Evolutionary conservation across 2,797 vertebrate species (phyloP).

Genomic region (Prunella strophiata): DNA sequence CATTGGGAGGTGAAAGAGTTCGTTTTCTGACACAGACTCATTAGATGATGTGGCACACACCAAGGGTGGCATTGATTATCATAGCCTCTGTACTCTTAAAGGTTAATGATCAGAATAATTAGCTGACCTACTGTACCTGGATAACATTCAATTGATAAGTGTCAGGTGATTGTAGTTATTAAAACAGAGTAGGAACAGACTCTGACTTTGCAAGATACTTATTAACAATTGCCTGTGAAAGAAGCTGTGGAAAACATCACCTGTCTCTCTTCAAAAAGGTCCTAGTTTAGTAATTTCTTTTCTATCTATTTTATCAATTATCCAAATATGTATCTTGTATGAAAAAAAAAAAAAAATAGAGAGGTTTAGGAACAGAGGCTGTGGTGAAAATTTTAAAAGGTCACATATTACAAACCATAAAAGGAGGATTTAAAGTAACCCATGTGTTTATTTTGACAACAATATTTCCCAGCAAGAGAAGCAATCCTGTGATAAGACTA

Average conservation of each 20-base stretch:
- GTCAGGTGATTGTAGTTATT: constrained; percentile 35
- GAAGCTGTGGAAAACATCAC: neutral
- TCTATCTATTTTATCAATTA: neutral
- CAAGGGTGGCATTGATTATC: constrained; percentile 45
- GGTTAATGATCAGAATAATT: constrained; percentile 69
- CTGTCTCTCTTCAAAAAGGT: neutral
- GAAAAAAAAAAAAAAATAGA: neutral
- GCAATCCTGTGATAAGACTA: neutral
- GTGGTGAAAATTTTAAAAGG: neutral
- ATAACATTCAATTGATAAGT: constrained; percentile 48
- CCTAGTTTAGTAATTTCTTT: neutral
- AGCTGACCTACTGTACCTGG: constrained; percentile 47
- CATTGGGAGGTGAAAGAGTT: neutral
- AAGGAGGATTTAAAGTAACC: neutral
- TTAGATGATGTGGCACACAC: constrained; percentile 19
- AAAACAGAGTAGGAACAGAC: constrained; percentile 2
- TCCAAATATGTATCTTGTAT: neutral
- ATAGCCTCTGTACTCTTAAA: constrained; percentile 41
- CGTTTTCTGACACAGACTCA: constrained; percentile 27
- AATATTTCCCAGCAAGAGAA: neutral
- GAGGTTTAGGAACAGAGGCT: neutral
- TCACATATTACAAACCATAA: neutral
- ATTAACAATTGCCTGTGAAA: constrained; percentile 2
- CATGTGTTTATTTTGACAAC: neutral
- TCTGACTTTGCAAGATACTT: neutral